Percentiles rank a stretch among this genome's conserved stretches.
Conservation (phyloP, 2,797 vertebrate genomes). For the Miichthys miiuy region DNA sequence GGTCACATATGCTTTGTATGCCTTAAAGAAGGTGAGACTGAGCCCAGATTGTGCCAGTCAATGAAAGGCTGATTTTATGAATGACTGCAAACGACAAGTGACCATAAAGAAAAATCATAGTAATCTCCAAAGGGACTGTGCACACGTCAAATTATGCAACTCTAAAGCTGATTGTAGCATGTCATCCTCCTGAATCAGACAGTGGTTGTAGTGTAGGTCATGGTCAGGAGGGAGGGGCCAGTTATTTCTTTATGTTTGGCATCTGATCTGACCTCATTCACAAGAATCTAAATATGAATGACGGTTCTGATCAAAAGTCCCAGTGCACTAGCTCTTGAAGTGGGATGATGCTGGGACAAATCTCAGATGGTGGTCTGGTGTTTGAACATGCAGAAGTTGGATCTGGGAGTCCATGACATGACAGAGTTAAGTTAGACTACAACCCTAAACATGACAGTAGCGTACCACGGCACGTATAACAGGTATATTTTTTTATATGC, state of each 20-base stretch:
- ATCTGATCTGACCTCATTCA: conserved; percentile 57
- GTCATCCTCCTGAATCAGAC: not conserved
- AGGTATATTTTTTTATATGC: not conserved
- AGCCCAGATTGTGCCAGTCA: conserved; percentile 49
- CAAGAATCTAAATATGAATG: conserved; percentile 34
- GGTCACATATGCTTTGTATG: conserved; percentile 41
- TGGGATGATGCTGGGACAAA: not conserved
- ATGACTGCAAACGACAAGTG: conserved; percentile 59
- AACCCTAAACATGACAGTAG: not conserved
- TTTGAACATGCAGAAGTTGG: not conserved
- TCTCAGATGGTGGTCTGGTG: not conserved
- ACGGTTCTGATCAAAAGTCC: not conserved
- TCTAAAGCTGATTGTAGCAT: not conserved
- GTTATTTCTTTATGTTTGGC: not conserved
- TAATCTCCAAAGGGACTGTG: conserved; percentile 13
- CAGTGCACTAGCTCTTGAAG: not conserved
- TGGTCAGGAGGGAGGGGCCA: not conserved
- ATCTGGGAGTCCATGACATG: not conserved
- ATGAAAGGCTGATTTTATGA: conserved; percentile 70
- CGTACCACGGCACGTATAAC: not conserved
- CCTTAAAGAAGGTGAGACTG: conserved; percentile 17
- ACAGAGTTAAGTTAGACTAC: not conserved
- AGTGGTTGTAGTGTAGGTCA: conserved; percentile 4
- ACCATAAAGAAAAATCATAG: conserved; percentile 28
- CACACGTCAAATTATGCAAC: not conserved